These are phyloP conservation scores for Gymnocypris eckloni DNA, from an alignment of 2,797 vertebrate genomes.

Conservation along the genomic window DNA sequence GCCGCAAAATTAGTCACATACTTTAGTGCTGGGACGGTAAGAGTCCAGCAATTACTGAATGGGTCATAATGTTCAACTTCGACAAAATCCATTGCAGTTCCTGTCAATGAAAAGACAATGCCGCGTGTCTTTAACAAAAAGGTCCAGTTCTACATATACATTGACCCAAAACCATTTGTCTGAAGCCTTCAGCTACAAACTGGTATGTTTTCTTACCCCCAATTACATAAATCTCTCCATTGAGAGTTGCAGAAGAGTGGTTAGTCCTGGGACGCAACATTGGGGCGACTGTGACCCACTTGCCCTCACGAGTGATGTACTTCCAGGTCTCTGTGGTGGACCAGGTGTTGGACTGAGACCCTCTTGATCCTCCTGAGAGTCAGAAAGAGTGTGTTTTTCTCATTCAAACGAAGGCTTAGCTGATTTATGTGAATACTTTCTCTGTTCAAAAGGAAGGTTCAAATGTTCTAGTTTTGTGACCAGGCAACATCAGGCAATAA, in stretches of 20 bases:
- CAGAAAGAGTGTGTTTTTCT: conserved; percentile 18
- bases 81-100: conserved; percentile 84
- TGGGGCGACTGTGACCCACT: conserved; percentile 88
- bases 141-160: background rate
- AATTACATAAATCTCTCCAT: conserved; percentile 94
- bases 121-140: conserved; percentile 11
- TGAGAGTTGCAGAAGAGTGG: conserved; percentile 88
- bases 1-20: conserved; percentile 95
- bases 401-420: background rate
- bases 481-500: background rate
- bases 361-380: conserved; percentile 89
- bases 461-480: background rate
- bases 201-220: conserved; percentile 84
- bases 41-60: conserved; percentile 87
- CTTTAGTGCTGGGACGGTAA: conserved; percentile 85
- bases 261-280: conserved; percentile 95
- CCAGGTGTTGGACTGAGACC: conserved; percentile 91
- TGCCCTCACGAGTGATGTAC: conserved; percentile 86
- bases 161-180: background rate
- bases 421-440: conserved; percentile 15
- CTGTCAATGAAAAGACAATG: conserved; percentile 68
- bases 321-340: conserved; percentile 95
- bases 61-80: conserved; percentile 96
- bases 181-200: background rate
- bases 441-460: background rate